Conservation (phyloP, 2,113 vertebrate genomes). For the Bubalus kerabau region DNA sequence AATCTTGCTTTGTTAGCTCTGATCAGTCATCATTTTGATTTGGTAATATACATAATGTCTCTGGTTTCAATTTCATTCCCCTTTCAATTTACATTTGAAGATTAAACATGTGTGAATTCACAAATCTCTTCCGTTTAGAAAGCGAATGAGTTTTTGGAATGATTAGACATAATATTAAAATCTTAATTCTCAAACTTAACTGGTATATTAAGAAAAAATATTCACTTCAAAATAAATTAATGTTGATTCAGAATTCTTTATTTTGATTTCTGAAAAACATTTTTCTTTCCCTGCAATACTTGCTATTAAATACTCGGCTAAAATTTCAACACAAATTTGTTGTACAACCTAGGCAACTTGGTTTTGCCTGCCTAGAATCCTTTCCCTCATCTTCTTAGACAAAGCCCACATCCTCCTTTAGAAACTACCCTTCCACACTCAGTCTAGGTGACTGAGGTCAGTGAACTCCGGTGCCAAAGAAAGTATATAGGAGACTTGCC, state of each 20-base stretch:
- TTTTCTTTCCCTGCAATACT: neutral
- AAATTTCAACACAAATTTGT: neutral
- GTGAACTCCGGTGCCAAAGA: neutral
- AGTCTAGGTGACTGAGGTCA: neutral
- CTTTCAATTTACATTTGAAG: conserved; percentile 53
- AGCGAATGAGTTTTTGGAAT: neutral
- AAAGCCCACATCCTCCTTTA: neutral
- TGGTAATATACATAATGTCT: neutral
- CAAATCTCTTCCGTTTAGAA: conserved; percentile 38
- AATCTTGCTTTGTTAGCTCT: conserved; percentile 1
- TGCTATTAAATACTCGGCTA: neutral
- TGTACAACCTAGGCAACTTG: neutral
- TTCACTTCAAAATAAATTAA: conserved; percentile 20
- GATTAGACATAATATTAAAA: neutral
- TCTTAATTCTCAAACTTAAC: conserved; percentile 8
- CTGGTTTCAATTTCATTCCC: conserved; percentile 45
- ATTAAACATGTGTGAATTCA: conserved; percentile 43
- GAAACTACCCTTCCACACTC: neutral
- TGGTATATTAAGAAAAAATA: neutral
- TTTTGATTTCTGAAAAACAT: conserved; percentile 7
- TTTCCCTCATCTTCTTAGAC: neutral
- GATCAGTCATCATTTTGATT: conserved; percentile 32
- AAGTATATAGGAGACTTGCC: neutral
- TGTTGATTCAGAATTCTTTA: neutral
- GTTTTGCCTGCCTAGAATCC: neutral